phyloP scores from a whole-genome alignment of 2,888 invertebrate species.

The Athalia circularis region DNA sequence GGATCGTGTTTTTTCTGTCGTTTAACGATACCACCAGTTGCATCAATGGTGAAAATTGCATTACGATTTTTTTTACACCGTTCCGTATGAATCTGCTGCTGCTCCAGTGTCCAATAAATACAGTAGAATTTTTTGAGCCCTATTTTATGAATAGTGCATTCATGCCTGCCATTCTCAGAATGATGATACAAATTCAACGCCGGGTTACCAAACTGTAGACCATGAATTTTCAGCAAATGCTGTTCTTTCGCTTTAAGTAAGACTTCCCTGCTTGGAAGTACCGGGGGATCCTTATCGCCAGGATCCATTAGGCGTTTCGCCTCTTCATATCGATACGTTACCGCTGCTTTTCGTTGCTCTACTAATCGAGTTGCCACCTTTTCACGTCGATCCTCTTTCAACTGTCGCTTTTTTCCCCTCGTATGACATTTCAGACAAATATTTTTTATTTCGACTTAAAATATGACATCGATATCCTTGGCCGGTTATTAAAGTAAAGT shows the following conservation, averaged over 20 bases:
- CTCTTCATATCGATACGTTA: slow-evolving; percentile 23
- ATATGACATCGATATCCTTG: slow-evolving; percentile 40
- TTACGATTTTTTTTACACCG: slow-evolving; percentile 45
- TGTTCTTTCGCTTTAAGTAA: slow-evolving; percentile 33
- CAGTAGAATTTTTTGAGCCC: slow-evolving; percentile 47
- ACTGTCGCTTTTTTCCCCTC: slow-evolving; percentile 25
- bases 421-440: slow-evolving; percentile 7
- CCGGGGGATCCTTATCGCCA: slow-evolving; percentile 20
- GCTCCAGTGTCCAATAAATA: slow-evolving; percentile 49
- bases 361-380: slow-evolving; percentile 18
- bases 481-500: slow-evolving; percentile 45
- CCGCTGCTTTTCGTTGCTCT: slow-evolving; percentile 14
- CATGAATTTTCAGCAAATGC: slow-evolving; percentile 19
- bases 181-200: slow-evolving; percentile 31
- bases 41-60: slow-evolving; percentile 46
- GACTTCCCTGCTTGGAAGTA: slow-evolving; percentile 45
- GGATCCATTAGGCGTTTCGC: slow-evolving; percentile 12
- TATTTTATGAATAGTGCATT: slow-evolving; percentile 50
- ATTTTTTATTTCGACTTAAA: slow-evolving; percentile 33
- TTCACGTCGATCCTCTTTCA: slow-evolving; percentile 11
- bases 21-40: slow-evolving; percentile 46
- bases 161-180: slow-evolving; percentile 29
- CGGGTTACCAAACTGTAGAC: slow-evolving; percentile 28
- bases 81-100: slow-evolving; percentile 43
- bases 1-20: slow-evolving; percentile 41